Percentiles rank a stretch among this genome's conserved stretches.
phyloP scores from a whole-genome alignment of 2,797 vertebrate genomes.

The Acanthornis magna region DNA sequence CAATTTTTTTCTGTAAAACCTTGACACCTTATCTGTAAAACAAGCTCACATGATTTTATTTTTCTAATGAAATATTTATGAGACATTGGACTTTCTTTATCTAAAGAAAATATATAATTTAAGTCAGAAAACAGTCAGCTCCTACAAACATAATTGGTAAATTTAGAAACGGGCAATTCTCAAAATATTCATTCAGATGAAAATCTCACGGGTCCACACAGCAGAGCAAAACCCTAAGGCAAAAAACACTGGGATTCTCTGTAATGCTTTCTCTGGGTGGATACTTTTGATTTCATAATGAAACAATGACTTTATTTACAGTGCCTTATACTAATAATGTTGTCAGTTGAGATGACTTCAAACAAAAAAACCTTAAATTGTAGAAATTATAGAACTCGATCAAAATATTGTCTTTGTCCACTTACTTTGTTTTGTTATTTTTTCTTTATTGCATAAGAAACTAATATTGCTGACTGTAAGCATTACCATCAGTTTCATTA shows the following conservation, averaged over 20 bases:
- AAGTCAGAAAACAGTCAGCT: constrained; percentile 57
- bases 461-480: not conserved
- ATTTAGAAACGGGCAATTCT: constrained; percentile 44
- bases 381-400: not conserved
- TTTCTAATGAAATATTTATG: constrained; percentile 73
- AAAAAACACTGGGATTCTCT: constrained; percentile 1
- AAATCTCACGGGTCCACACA: constrained; percentile 38
- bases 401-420: not conserved
- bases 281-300: not conserved
- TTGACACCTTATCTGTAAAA: constrained; percentile 27
- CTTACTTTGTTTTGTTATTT: not conserved
- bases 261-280: constrained; percentile 30
- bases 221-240: constrained; percentile 31
- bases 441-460: not conserved
- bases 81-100: constrained; percentile 60
- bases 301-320: constrained; percentile 52
- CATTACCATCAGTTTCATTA: constrained; percentile 20
- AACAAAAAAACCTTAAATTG: not conserved
- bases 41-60: constrained; percentile 44
- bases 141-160: constrained; percentile 65
- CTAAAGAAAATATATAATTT: constrained; percentile 59
- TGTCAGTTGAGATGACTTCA: not conserved
- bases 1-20: constrained; percentile 15
- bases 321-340: constrained; percentile 35
- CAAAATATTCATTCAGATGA: constrained; percentile 53